These are phyloP conservation scores for Oxycera nigricornis DNA, from an alignment of 2,888 invertebrate genomes.

Conservation along the genomic window DNA sequence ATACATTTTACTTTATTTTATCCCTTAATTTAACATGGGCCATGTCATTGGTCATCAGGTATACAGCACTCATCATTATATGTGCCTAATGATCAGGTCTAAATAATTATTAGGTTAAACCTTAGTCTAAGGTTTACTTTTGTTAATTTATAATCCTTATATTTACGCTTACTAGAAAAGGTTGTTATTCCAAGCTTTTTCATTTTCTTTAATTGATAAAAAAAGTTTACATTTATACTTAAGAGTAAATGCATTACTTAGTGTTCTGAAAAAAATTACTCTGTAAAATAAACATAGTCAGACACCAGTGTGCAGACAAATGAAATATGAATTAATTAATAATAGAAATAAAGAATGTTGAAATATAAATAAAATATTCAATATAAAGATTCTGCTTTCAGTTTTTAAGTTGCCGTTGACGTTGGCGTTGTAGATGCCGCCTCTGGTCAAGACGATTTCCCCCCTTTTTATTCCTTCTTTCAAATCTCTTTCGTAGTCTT, in stretches of 20 bases:
- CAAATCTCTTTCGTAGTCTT: background rate
- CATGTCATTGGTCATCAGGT: background rate
- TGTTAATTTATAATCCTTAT: background rate
- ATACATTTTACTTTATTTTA: background rate
- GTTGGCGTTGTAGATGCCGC: slow-evolving; percentile 1
- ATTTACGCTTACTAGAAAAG: background rate
- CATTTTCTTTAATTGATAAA: background rate
- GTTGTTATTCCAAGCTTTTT: background rate
- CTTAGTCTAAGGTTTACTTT: background rate
- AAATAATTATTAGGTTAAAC: background rate
- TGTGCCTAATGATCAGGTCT: background rate
- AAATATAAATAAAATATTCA: background rate
- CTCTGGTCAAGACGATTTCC: slow-evolving; percentile 10
- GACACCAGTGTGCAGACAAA: background rate
- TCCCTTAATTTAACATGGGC: background rate
- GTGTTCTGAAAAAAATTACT: background rate
- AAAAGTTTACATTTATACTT: background rate
- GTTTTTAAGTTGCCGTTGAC: background rate
- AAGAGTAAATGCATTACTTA: background rate
- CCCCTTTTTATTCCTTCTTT: background rate
- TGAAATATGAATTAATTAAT: background rate
- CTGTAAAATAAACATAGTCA: background rate
- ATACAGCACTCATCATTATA: background rate
- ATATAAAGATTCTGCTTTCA: background rate
- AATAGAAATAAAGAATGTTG: background rate